These are phyloP conservation scores for Lamellibrachia satsuma DNA, from an alignment of 2,888 invertebrate genomes.

Conservation along the genomic window DNA sequence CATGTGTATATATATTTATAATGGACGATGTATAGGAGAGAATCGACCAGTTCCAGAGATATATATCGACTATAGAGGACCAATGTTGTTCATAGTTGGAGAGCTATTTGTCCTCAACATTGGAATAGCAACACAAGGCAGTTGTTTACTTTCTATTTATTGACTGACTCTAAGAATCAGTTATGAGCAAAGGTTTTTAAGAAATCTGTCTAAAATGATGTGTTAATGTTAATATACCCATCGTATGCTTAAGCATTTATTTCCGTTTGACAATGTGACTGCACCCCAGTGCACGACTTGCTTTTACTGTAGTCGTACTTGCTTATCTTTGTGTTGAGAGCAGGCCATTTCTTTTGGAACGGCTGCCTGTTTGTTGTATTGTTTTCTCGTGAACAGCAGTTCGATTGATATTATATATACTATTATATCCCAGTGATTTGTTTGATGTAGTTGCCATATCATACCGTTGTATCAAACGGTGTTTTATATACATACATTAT, in stretches of 20 bases:
- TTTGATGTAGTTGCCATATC: constrained; percentile 17
- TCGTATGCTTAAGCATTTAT: constrained; percentile 17
- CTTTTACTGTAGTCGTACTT: constrained; percentile 9
- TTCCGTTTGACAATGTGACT: background rate
- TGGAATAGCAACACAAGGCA: background rate
- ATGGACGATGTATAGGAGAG: background rate
- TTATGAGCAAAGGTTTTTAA: constrained; percentile 7
- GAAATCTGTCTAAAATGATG: background rate
- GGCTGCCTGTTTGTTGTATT: background rate
- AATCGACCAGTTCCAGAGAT: background rate
- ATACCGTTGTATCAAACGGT: background rate
- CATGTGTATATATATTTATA: constrained; percentile 8
- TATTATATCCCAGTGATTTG: background rate
- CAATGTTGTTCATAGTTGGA: background rate
- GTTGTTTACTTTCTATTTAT: background rate
- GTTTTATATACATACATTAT: background rate
- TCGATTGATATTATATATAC: background rate
- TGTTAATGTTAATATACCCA: background rate
- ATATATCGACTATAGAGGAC: background rate
- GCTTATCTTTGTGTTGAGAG: background rate
- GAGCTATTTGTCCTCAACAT: background rate
- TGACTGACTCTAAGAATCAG: background rate
- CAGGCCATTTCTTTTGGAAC: background rate
- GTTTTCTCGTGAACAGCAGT: background rate
- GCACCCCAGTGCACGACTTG: background rate